phyloP scores from a whole-genome alignment of 2,113 vertebrate genomes.

The Amphiprion ocellaris region DNA sequence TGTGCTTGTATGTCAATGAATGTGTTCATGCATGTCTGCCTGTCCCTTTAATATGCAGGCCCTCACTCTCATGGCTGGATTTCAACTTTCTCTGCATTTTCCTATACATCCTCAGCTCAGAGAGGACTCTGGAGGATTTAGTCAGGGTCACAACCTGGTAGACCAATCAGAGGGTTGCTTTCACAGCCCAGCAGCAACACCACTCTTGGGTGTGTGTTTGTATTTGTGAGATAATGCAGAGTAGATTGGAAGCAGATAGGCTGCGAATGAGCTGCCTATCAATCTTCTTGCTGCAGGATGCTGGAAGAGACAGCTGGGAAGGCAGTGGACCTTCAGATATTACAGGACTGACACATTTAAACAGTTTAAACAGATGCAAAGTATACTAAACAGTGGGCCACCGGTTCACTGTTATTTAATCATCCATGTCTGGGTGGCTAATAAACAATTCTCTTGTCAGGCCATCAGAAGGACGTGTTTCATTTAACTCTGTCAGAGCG shows the following conservation, averaged over 20 bases:
- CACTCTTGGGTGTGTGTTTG: constrained; percentile 31
- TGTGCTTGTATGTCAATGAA: not conserved
- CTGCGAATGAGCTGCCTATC: constrained; percentile 45
- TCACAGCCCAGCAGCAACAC: constrained; percentile 30
- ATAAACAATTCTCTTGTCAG: constrained; percentile 56
- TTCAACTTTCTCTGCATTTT: not conserved
- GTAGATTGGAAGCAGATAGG: constrained; percentile 49
- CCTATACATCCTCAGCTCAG: constrained; percentile 5
- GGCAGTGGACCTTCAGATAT: constrained; percentile 34
- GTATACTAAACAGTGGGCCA: constrained; percentile 24
- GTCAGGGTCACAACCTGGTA: constrained; percentile 28
- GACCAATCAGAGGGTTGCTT: constrained; percentile 38
- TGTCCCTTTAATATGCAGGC: constrained; percentile 10
- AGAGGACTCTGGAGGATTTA: constrained; percentile 13
- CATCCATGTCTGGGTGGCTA: constrained; percentile 41
- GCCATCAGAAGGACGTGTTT: constrained; percentile 54
- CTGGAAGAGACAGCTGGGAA: constrained; percentile 52
- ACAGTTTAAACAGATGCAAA: constrained; percentile 52
- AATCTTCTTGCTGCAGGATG: constrained; percentile 30
- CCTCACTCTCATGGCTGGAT: constrained; percentile 1
- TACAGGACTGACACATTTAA: constrained; percentile 33
- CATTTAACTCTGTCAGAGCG: constrained; percentile 60
- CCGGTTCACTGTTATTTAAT: constrained; percentile 52
- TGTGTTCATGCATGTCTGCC: not conserved
- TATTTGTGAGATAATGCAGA: constrained; percentile 16